Evolutionary conservation across 2,797 vertebrate genomes (phyloP), one percentile per base, ranked within the genome.

Genomic region (Sebastes miniatus): DNA sequence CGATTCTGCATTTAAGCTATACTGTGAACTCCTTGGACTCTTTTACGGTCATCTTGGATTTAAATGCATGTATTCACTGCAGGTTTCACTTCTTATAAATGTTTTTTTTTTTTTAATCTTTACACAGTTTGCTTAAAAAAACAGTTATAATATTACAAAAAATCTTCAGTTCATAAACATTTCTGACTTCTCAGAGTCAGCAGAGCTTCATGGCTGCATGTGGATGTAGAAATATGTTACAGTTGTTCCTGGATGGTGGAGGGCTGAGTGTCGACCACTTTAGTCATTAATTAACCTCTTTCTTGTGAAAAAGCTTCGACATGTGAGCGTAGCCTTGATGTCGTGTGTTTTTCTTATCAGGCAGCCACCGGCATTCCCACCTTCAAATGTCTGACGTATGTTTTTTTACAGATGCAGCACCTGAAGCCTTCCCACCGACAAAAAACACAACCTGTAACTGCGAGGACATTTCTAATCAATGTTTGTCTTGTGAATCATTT

Each of bases 381-480:
- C 56, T 69, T 0, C 67, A 56, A 5, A 74, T 7, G 64, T 20
- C 65, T 22, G 3, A 27, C 16, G 16, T 65, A 31, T 36, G 16
- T 62, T 10, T 43, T 24, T 54, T 68, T 39, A 57, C 16, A 62
- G 12, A 16, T 25, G 11, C n/a, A 72, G 31, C 81, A 77, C 7
- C 76, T 84, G 79, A 65, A 32, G 58, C 2, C 63, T 80, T 88
- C 84, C 76, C 78, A 88, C 36, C 54, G 4, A 20, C 47, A 43
- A 10, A 10, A 29, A 57, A 80, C 58, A 64, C 32, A 16, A n/a
- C 8, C 2, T 13, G 72, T 43, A 34, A 56, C 64, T 31, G 34
- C 9, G 3, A 9, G 13, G 3, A 20, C 52, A 36, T 16, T 57
- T 52, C 50, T 8, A 29, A 20, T 22, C 47, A 50, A 20, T 25